Base-by-base conservation (phyloP, 2,888 invertebrate species). In the Merodon equestris region DNA sequence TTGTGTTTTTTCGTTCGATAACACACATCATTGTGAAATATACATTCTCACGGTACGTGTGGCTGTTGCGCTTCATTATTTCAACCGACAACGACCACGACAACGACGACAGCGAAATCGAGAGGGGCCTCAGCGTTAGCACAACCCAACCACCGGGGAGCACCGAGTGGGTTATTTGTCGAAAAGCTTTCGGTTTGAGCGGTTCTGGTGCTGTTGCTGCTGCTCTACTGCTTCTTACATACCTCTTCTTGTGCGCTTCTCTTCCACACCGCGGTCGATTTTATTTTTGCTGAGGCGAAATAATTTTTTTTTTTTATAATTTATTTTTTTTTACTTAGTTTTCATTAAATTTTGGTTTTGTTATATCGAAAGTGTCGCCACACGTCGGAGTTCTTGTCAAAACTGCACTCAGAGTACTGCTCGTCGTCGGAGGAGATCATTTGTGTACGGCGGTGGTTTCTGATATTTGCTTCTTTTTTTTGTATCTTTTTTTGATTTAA, bases 121-220 rank as follows among this genome's bases (percentile, higher is more conserved):
- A 27, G 27, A 27, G 74, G 64, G 70, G 74, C 68, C 74, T 64
- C 70, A 79, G 7, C 7, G 27, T 27, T 27, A 27, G 64, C 64
- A 60, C 70, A 60, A 19, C 68, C 79, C 79, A 79, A 70, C 79
- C 50, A 27, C 3, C 7, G 27, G 27, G 27, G 27, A 27, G 7
- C 27, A 74, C 45, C 64, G 79, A 70, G 74, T 74, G 64, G 83
- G 82, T 87, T 87, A 88, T 88, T 87, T 87, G 85, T 84, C 85
- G 84, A 84, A 85, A 85, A 86, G 88, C 87, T 87, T 85, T 88
- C 83, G 84, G 83, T 84, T 83, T 84, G 88, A 85, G 86, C 87
- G 87, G 87, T 88, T 57, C 79, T 84, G 84, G 83, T 84, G 81
- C 75, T 66, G 81, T 54, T 40, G 40, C 27, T 70, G 75, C 71